phyloP scores from a whole-genome alignment of 2,797 vertebrate species.

The Distichodus sexfasciatus region DNA sequence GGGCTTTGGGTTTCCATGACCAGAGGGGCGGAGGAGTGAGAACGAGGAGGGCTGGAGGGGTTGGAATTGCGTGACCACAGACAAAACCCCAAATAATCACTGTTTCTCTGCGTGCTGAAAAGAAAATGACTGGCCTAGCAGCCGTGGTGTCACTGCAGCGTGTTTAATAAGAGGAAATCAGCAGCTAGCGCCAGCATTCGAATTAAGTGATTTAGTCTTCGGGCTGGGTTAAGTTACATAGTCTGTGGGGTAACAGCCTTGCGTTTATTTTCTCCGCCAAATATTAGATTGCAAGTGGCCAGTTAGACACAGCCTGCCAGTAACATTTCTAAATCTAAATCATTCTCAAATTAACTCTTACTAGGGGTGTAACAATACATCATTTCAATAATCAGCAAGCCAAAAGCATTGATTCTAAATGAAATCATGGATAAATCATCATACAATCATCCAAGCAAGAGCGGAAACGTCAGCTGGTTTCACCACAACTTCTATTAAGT shows the following conservation, averaged over 20 bases:
- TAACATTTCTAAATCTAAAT: too few species aligned
- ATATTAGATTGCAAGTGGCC: neutral
- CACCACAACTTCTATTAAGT: too few species aligned
- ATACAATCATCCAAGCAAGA: too few species aligned
- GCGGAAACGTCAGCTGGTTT: too few species aligned
- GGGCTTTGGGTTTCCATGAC: constrained; percentile 5
- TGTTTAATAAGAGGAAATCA: constrained; percentile 25
- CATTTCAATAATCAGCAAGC: too few species aligned
- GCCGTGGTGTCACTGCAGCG: constrained; percentile 8
- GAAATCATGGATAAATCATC: too few species aligned
- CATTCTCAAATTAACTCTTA: too few species aligned
- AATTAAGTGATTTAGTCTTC: constrained; percentile 17
- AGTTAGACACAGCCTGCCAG: too few species aligned
- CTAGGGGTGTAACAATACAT: too few species aligned
- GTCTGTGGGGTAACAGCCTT: neutral
- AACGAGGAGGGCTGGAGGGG: too few species aligned
- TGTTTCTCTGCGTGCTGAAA: constrained; percentile 9
- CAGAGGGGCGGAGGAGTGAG: neutral
- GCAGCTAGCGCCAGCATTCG: constrained; percentile 13
- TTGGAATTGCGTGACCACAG: constrained; percentile 13
- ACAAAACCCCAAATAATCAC: constrained; percentile 40
- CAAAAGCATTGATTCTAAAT: too few species aligned
- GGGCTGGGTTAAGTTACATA: constrained; percentile 8
- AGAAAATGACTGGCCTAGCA: constrained; percentile 10
- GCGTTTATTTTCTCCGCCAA: neutral